These are phyloP conservation scores for Zeugodacus cucurbitae DNA, from an alignment of 1,140 invertebrate genomes.

Conservation along the genomic window DNA sequence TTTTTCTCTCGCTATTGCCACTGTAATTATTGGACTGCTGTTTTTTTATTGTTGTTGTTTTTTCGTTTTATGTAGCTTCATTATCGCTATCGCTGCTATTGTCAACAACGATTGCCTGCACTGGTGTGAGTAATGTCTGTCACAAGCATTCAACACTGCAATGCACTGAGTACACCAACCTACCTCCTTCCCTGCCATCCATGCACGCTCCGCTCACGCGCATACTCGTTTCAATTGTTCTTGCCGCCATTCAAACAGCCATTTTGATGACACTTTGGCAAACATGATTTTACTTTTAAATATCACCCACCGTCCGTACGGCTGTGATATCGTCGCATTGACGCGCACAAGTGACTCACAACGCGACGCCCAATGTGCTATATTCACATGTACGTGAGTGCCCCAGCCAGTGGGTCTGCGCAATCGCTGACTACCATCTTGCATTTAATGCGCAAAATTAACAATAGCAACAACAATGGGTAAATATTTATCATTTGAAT, in stretches of 20 bases:
- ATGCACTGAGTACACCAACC: background rate
- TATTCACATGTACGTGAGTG: background rate
- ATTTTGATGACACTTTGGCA: constrained; percentile 30
- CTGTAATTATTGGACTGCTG: background rate
- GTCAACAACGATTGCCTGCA: background rate
- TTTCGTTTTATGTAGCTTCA: background rate
- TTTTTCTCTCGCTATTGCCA: constrained; percentile 5
- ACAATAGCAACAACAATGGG: background rate
- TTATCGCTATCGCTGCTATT: constrained; percentile 11
- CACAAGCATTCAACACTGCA: background rate
- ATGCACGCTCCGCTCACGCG: background rate
- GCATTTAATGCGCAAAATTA: constrained; percentile 19
- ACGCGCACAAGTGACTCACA: background rate
- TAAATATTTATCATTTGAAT: constrained; percentile 30
- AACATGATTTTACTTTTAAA: constrained; percentile 29
- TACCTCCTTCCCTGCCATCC: background rate
- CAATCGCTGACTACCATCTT: constrained; percentile 16
- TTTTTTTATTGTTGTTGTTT: constrained; percentile 17
- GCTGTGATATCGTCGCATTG: background rate
- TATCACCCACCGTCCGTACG: background rate
- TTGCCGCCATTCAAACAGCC: constrained; percentile 18
- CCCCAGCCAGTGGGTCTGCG: background rate
- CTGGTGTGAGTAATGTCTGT: background rate
- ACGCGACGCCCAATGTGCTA: background rate
- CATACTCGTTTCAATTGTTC: background rate